phyloP scores from a whole-genome alignment of 2,797 vertebrate species.

The Buceros bicornis region DNA sequence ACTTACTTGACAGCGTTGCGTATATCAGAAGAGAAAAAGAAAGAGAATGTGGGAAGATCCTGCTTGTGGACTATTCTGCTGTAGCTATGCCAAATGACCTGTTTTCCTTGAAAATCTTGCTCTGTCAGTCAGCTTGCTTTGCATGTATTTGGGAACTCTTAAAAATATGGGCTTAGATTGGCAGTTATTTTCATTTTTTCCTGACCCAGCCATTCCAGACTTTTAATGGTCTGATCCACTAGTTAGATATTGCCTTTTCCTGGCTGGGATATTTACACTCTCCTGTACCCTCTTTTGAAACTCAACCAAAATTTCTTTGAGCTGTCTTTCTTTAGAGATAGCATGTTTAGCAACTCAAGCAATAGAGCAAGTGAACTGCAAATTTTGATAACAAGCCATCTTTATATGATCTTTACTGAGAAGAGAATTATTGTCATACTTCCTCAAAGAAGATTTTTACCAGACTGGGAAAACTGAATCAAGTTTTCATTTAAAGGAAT shows the following conservation, averaged over 20 bases:
- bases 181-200: neutral
- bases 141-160: neutral
- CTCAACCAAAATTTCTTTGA: neutral
- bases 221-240: neutral
- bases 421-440: neutral
- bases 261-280: neutral
- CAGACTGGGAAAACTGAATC: neutral
- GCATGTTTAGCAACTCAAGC: neutral
- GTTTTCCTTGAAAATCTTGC: neutral
- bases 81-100: neutral
- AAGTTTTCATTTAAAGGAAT: neutral
- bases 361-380: neutral
- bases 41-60: neutral
- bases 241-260: neutral
- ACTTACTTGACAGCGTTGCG: neutral
- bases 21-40: neutral
- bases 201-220: neutral
- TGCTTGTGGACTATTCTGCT: neutral
- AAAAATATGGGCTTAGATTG: neutral
- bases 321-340: neutral
- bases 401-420: neutral
- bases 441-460: neutral
- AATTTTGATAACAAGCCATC: neutral
- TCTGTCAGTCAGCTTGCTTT: neutral
- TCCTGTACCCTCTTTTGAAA: neutral